Base-by-base conservation (phyloP, 2,888 invertebrate species). In the Drosophila leonis region DNA sequence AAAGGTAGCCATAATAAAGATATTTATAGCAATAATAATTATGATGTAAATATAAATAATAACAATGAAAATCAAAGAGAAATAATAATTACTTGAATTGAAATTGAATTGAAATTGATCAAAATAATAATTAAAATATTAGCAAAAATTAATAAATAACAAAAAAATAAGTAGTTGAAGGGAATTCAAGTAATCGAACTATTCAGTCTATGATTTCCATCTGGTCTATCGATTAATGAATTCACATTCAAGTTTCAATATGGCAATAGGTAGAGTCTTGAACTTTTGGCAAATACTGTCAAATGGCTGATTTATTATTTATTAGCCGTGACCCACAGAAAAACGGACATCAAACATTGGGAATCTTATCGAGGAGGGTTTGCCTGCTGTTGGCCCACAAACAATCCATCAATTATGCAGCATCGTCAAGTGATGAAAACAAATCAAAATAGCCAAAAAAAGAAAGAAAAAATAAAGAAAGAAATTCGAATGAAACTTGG, bases 321-420 rank as follows among this genome's bases (percentile, higher is more conserved):
- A 81, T 83, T 77, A 77, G 71, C 44, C 48, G 33, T 48, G 65
- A 70, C 39, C 65, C 41, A 67, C 24, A 51, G 52, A 54, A 54
- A 49, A 52, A 20, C 54, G 55, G 39, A 65, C 60, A 54, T 59
- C 15, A n/a, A 31, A 66, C 44, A 13, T n/a, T 54, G 44, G n/a
- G 9, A 35, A 48, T 46, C 51, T 60, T 39, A 46, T 63, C 48
- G 64, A 59, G 60, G 56, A 55, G 62, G 63, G 39, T 67, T 42
- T 67, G n/a, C 41, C 18, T 35, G 24, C 12, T n/a, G 59, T 20
- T 18, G 24, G 27, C 48, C 33, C 67, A 65, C 72, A 72, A 70
- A 70, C 78, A 83, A 87, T 88, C 87, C 83, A 88, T 88, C 88
- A 88, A 83, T 88, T 84, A 89, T 87, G 73, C 77, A 86, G 66